Percentiles rank a stretch among this genome's conserved stretches.
Conservation (phyloP, 2,888 invertebrate genomes). For the Nezara viridula region DNA sequence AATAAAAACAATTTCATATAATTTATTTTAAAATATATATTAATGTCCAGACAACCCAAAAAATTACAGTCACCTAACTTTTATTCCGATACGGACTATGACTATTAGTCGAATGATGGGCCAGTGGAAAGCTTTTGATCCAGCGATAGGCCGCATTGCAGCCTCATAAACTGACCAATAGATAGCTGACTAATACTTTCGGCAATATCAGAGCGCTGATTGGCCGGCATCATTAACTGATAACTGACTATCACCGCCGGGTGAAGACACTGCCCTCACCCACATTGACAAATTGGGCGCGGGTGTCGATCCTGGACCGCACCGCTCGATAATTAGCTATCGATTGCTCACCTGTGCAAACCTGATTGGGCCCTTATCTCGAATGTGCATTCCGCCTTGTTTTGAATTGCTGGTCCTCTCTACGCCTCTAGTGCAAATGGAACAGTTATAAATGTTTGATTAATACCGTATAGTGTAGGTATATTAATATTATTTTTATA, state of each 20-base stretch:
- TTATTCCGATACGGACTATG: too few species aligned
- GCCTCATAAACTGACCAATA: not conserved
- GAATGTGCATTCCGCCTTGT: not conserved
- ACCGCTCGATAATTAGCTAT: slow-evolving; percentile 26
- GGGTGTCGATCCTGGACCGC: slow-evolving; percentile 15
- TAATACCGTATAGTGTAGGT: too few species aligned
- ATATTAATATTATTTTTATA: too few species aligned
- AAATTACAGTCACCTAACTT: too few species aligned
- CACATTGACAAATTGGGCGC: slow-evolving; percentile 10
- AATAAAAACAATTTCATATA: too few species aligned
- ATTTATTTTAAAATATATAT: too few species aligned
- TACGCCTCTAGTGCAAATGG: not conserved
- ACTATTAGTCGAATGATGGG: too few species aligned
- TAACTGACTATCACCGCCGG: not conserved
- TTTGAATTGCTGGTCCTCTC: not conserved
- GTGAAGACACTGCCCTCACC: slow-evolving; percentile 5
- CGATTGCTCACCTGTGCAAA: slow-evolving; percentile 38
- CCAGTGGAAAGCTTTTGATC: not conserved
- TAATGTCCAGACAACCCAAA: too few species aligned
- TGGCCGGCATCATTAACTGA: slow-evolving; percentile 15
- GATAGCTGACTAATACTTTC: not conserved
- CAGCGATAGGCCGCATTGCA: not conserved
- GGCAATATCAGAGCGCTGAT: not conserved
- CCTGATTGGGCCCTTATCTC: slow-evolving; percentile 9
- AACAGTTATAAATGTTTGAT: not conserved